Evolutionary conservation across 1,140 invertebrate species (phyloP).

Genomic region (Eumaeus atala): DNA sequence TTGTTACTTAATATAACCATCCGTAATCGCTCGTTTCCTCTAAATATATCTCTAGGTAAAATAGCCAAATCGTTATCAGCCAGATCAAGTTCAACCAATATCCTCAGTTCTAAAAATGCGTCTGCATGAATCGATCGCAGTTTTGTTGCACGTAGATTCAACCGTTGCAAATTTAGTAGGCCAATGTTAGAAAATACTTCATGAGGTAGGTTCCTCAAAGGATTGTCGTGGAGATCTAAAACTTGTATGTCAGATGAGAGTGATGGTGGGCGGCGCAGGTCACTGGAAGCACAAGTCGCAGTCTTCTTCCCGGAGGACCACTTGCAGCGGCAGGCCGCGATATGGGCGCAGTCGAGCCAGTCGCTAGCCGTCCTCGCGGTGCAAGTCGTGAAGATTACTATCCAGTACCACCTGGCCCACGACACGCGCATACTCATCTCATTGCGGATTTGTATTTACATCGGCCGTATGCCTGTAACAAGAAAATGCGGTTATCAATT

Average conservation of each 20-base stretch:
- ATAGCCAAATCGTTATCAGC: constrained; percentile 83
- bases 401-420: constrained; percentile 69
- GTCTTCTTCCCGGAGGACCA: constrained; percentile 93
- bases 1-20: constrained; percentile 83
- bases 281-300: constrained; percentile 85
- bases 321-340: constrained; percentile 86
- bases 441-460: constrained; percentile 66
- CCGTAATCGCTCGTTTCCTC: constrained; percentile 83
- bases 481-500: constrained; percentile 23
- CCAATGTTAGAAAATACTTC: constrained; percentile 87
- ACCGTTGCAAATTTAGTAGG: constrained; percentile 87
- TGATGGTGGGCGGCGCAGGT: constrained; percentile 83
- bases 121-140: constrained; percentile 85
- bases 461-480: constrained; percentile 66
- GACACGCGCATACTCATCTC: constrained; percentile 72
- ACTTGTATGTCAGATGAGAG: constrained; percentile 90
- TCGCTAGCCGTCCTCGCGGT: constrained; percentile 74
- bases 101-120: constrained; percentile 89
- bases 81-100: constrained; percentile 90
- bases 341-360: constrained; percentile 86
- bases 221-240: constrained; percentile 87
- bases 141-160: constrained; percentile 84
- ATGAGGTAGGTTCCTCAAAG: constrained; percentile 82
- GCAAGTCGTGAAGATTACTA: constrained; percentile 68
- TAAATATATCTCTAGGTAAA: constrained; percentile 83